A percentile compares a stretch with the other conserved stretches of the same genome.
These are phyloP conservation scores for Gallinago media DNA, from an alignment of 2,113 vertebrate genomes.

Conservation along the genomic window DNA sequence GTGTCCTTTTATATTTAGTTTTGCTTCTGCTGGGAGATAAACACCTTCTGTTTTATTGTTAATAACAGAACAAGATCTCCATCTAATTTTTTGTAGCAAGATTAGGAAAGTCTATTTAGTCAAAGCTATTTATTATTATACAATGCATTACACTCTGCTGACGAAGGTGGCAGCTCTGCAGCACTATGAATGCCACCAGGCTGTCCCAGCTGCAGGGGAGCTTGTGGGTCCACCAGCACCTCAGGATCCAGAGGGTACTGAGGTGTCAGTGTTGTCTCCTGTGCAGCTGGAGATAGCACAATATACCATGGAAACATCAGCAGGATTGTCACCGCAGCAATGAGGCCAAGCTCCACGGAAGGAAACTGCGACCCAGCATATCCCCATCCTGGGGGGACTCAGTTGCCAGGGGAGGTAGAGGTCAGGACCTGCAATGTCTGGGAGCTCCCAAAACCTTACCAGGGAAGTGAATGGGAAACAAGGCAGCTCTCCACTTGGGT, in stretches of 20 bases:
- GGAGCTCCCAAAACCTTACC: not conserved
- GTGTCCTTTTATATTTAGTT: not conserved
- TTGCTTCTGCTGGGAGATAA: not conserved
- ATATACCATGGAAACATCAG: not conserved
- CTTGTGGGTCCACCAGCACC: not conserved
- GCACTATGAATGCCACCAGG: not conserved
- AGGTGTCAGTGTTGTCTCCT: fast-evolving
- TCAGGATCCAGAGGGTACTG: not conserved
- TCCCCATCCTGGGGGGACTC: fast-evolving
- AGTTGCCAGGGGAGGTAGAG: not conserved
- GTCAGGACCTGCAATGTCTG: fast-evolving
- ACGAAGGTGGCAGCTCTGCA: not conserved
- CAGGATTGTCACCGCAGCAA: not conserved
- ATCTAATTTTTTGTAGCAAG: not conserved
- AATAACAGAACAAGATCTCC: not conserved
- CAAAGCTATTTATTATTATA: not conserved
- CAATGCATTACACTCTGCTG: fast-evolving
- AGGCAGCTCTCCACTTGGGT: fast-evolving
- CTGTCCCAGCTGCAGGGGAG: not conserved
- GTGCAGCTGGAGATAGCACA: not conserved
- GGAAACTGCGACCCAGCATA: fast-evolving
- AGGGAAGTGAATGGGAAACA: not conserved
- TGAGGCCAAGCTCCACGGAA: not conserved
- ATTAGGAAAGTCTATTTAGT: not conserved
- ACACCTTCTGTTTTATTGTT: not conserved